Evolutionary conservation across 64 coral and sea anemone species (phyloP), one percentile per base, ranked within the genome.

Genomic region (Actinia tenebrosa): DNA sequence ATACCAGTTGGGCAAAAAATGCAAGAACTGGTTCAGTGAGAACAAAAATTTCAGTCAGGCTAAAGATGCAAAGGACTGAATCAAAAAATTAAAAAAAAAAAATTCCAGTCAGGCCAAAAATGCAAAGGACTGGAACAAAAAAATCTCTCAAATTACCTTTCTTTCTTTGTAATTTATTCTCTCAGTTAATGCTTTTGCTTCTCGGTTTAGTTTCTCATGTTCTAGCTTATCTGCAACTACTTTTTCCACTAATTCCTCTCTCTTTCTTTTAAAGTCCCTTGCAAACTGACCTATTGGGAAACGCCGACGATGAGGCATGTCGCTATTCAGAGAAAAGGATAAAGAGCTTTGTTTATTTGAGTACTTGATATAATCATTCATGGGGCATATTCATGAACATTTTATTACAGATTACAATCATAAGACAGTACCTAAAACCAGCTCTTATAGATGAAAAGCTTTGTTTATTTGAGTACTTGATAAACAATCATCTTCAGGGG

Each of bases 341-440:
- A 71, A 71, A 71, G 23, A 71, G 66, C n/a, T 71, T 71, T 71
- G 66, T 71, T 71, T 71, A 71, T 71, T 71, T 71, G 66, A 71
- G 66, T 71, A 71, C 66, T 71, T 71, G 66, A 11, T 71, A 71
- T 23, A 71, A 71, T 71, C 66, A 71, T 71, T 71, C 23, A 71
- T 19, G 66, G 66, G 66, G 23, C 66, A 71, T 71, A 71, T 26
- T 71, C 66, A 71, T 71, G 66, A 26, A 25, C 22, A 71, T 71
- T 71, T 71, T 71, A 37, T 71, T 26, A 71, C 23, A 71, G 22
- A 71, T 71, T 71, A 71, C 66, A 26, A 26, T 23, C 23, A 27
- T 11, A 71, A 26, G 66, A 71, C 66, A 71, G 66, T 27, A 71
- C 19, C 61, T 71, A 71, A 71, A 71, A 71, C 22, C 66, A 71